Evolutionary conservation across 2,888 invertebrate species (phyloP).

Genomic region (Sialis lutaria): DNA sequence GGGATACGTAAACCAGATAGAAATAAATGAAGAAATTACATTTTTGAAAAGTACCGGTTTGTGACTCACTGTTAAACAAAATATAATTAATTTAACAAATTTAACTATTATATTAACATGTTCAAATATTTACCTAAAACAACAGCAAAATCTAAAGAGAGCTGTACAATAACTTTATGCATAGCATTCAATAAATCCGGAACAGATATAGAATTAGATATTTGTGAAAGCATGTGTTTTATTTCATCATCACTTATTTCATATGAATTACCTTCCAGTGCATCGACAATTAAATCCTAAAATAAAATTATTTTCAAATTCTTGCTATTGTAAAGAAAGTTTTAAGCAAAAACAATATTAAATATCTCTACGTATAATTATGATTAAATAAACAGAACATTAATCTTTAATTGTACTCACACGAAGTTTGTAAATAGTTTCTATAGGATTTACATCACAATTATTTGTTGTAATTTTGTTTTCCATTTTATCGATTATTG

Average conservation of each 20-base stretch:
- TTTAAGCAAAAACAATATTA: too few relatives aligned
- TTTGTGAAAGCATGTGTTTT: neutral
- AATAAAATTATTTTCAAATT: too few relatives aligned
- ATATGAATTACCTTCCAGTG: neutral
- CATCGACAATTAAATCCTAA: too few relatives aligned
- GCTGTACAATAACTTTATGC: neutral
- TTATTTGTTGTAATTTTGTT: too few relatives aligned
- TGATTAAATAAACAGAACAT: too few relatives aligned
- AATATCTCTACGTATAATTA: too few relatives aligned
- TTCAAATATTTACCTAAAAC: neutral
- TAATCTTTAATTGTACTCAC: too few relatives aligned
- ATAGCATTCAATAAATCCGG: neutral
- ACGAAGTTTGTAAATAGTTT: too few relatives aligned
- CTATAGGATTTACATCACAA: too few relatives aligned
- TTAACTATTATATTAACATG: neutral
- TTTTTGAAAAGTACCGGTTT: neutral
- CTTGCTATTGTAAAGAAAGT: too few relatives aligned
- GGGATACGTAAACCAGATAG: constrained; percentile 13
- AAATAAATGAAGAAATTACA: constrained; percentile 8
- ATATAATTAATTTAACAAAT: neutral
- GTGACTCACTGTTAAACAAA: neutral
- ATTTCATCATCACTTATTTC: neutral
- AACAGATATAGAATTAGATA: neutral
- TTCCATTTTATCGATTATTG: too few relatives aligned
- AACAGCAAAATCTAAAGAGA: neutral